Percentiles rank a stretch among this genome's conserved stretches.
phyloP scores from a whole-genome alignment of 1,140 invertebrate genomes.

The Ceratitis capitata region DNA sequence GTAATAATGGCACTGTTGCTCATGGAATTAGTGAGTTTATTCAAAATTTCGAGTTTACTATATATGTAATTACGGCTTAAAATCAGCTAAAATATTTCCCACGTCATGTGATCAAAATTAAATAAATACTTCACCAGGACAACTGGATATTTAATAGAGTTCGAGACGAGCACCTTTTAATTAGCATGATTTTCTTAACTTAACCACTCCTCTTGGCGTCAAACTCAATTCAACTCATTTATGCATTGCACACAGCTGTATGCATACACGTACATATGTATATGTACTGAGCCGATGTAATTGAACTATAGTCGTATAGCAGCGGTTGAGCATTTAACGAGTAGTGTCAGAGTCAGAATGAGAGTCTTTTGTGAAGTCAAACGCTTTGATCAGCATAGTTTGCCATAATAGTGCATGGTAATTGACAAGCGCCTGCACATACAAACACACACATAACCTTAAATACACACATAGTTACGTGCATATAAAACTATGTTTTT shows the following conservation, averaged over 20 bases:
- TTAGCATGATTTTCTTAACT: neutral
- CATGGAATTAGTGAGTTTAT: neutral
- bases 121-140: neutral
- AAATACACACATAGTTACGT: too few relatives aligned
- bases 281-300: neutral
- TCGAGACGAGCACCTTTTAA: neutral
- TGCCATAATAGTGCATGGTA: neutral
- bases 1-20: neutral
- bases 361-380: constrained; percentile 8
- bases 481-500: too few relatives aligned
- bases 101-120: neutral
- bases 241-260: neutral
- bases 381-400: neutral
- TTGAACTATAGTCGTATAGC: constrained; percentile 17
- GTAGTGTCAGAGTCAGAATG: too few relatives aligned
- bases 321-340: constrained; percentile 20
- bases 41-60: neutral
- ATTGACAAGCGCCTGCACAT: neutral
- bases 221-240: neutral
- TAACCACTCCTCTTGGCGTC: neutral
- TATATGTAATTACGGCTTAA: neutral
- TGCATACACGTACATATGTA: neutral
- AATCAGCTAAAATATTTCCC: neutral
- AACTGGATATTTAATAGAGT: neutral
- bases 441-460: neutral